Percentiles rank a stretch among this genome's conserved stretches.
These are phyloP conservation scores for Enteromius trimaculatus DNA, from an alignment of 2,797 vertebrate species.

Conservation along the genomic window DNA sequence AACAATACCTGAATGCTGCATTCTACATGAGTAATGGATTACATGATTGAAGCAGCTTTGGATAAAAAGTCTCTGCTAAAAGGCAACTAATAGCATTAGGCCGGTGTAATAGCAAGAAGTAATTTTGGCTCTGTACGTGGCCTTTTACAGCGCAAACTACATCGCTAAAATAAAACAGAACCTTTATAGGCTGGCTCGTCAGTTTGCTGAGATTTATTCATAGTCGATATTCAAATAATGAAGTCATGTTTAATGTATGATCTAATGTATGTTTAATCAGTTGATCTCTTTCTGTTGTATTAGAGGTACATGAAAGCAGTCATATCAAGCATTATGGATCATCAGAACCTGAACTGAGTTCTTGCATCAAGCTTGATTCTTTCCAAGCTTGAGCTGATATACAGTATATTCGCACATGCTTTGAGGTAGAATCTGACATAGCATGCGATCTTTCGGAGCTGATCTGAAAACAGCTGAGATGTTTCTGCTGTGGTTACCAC, in stretches of 20 bases:
- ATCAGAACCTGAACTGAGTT: neutral
- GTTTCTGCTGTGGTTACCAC: neutral
- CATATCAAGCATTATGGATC: constrained; percentile 9
- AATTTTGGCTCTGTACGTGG: neutral
- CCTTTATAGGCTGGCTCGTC: neutral
- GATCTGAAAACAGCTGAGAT: neutral
- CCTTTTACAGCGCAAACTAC: constrained; percentile 22
- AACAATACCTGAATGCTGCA: constrained; percentile 51
- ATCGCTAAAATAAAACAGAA: constrained; percentile 29
- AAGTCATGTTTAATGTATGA: constrained; percentile 15
- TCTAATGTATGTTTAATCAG: too few species aligned
- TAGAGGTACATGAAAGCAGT: neutral
- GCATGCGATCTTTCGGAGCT: neutral
- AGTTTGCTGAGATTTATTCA: constrained; percentile 26
- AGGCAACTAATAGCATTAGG: constrained; percentile 44
- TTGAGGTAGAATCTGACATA: neutral
- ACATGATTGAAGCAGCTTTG: constrained; percentile 10
- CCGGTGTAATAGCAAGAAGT: constrained; percentile 10
- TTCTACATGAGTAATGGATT: constrained; percentile 10
- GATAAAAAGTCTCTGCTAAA: constrained; percentile 57
- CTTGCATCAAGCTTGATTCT: neutral
- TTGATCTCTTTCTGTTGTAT: constrained; percentile 13
- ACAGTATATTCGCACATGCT: neutral
- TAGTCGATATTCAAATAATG: neutral
- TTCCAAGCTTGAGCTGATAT: neutral